Evolutionary conservation across 2,888 invertebrate species (phyloP).

Genomic region (Coenonympha glycerion): DNA sequence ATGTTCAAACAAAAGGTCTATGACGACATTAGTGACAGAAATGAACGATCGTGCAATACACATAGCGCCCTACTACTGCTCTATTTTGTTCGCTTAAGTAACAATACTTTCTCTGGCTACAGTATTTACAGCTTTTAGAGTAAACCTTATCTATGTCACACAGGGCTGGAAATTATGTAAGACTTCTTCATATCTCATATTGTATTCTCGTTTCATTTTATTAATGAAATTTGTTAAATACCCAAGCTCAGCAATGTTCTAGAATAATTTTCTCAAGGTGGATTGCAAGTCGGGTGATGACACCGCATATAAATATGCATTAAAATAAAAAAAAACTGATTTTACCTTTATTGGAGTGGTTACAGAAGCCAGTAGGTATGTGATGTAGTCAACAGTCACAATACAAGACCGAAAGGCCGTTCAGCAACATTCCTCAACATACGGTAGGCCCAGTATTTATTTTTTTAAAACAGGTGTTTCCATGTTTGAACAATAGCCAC

Average conservation of each 20-base stretch:
- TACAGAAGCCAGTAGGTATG: too few species aligned
- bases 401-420: slow-evolving; percentile 26
- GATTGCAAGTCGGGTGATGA: slow-evolving; percentile 11
- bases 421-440: slow-evolving; percentile 31
- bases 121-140: too few species aligned
- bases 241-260: not conserved
- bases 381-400: slow-evolving; percentile 24
- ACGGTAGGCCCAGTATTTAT: slow-evolving; percentile 29
- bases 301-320: slow-evolving; percentile 21
- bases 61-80: not conserved
- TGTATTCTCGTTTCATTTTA: too few species aligned
- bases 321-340: slow-evolving; percentile 24
- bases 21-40: slow-evolving; percentile 1
- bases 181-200: too few species aligned
- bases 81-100: not conserved
- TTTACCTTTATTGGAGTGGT: slow-evolving; percentile 26
- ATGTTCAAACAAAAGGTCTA: not conserved
- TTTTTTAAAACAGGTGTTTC: slow-evolving; percentile 33
- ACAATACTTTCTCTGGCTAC: not conserved
- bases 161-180: too few species aligned
- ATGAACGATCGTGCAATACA: not conserved
- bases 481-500: slow-evolving; percentile 14
- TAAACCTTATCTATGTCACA: too few species aligned
- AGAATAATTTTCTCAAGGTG: not conserved
- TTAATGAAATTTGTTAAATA: too few species aligned